Evolutionary conservation across 2,888 invertebrate species (phyloP).

Genomic region (Rhopalosiphum nymphaeae): DNA sequence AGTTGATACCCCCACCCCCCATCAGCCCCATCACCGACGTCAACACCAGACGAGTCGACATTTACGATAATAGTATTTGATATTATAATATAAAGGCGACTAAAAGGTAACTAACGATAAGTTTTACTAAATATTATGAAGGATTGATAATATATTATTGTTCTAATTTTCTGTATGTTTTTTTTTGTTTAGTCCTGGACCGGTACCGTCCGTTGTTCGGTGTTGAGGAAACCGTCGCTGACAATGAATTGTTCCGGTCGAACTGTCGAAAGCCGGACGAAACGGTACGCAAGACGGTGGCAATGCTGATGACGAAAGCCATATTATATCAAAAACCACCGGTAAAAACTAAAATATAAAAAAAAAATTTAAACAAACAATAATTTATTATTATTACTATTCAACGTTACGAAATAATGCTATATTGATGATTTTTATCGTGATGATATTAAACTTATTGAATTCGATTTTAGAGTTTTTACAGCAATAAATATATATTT

Average conservation of each 20-base stretch:
- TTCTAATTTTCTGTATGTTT: not conserved
- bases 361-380: not conserved
- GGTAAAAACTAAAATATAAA: not conserved
- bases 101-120: not conserved
- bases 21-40: not conserved
- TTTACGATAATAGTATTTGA: not conserved
- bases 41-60: not conserved
- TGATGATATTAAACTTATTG: not conserved
- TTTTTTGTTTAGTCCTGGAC: not conserved
- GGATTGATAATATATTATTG: not conserved
- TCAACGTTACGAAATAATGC: not conserved
- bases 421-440: not conserved
- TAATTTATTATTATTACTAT: not conserved
- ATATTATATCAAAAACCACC: not conserved
- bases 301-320: not conserved
- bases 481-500: not conserved
- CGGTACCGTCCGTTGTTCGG: not conserved
- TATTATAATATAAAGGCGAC: not conserved
- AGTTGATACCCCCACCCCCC: not conserved
- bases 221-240: not conserved
- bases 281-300: not conserved
- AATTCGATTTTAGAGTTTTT: not conserved
- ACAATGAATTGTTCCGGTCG: not conserved
- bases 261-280: not conserved
- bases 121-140: conserved; percentile 1